Evolutionary conservation across 2,113 vertebrate genomes (phyloP), one percentile per base, ranked within the genome.

Genomic region (Oryzias celebensis): DNA sequence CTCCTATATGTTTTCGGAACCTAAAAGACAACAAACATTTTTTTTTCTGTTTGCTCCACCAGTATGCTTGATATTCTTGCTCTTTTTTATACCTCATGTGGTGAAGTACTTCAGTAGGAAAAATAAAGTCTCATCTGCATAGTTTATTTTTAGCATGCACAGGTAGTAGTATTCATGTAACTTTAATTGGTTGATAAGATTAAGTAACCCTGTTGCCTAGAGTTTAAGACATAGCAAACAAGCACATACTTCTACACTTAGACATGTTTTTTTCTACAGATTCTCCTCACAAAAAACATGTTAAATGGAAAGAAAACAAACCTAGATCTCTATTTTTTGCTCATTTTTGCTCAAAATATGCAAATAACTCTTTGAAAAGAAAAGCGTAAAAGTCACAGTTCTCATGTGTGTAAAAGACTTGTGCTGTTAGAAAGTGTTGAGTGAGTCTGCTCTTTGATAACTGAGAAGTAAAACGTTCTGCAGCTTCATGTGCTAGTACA

Each of bases 1-100:
- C 73, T 77, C 85, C 83, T 80, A 75, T 85, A 85, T 63, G 65
- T 73, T 59, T 22, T 43, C 16, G 56, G 45, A 64, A 58, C 53
- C 22, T 53, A 28, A 44, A 63, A 71, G 58, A 82, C 64, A 54
- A 75, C 62, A 71, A 75, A 13, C 12, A 75, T 85, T 64, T 72
- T 20, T 20, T 68, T 62, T 71, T 73, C 51, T 41, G 26, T 52
- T 46, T 18, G 22, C 52, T 55, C 13, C 31, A 50, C 6, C 18
- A 53, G 31, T 18, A 48, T 20, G 5, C 17, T 20, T 3, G n/a
- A 28, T 28, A 28, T 4, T 28, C 26, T 28, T 28, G 5, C 7
- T 28, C 4, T 28, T 10, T 48, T 10, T 8, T 23, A 24, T 8
- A 42, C 22, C 65, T 20, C 20, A 66, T 54, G 67, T 67, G 47